phyloP scores from a whole-genome alignment of 2,113 vertebrate species.

The Scomber japonicus region DNA sequence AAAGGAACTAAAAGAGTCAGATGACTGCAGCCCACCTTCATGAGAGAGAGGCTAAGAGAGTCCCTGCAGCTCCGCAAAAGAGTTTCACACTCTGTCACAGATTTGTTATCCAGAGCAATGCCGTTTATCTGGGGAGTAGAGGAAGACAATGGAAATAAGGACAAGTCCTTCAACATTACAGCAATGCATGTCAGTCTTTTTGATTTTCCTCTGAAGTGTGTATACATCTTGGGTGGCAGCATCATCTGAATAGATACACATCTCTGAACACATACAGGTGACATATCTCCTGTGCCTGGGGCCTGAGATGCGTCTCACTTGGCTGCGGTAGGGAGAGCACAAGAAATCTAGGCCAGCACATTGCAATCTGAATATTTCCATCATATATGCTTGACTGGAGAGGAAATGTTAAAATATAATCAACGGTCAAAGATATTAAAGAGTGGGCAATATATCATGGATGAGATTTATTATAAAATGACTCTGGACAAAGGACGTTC shows the following conservation, averaged over 20 bases:
- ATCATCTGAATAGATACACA: conserved; percentile 27
- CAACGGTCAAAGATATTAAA: conserved; percentile 25
- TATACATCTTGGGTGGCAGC: not conserved
- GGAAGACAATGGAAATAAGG: conserved; percentile 56
- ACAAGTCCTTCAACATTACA: conserved; percentile 47
- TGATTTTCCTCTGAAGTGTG: conserved; percentile 12
- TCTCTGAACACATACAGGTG: conserved; percentile 48
- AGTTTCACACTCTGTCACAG: conserved; percentile 96
- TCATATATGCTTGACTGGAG: conserved; percentile 31
- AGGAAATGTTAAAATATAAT: conserved; percentile 16
- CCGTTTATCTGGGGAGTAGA: conserved; percentile 92
- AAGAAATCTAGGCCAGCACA: conserved; percentile 69
- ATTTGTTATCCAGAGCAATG: conserved; percentile 97
- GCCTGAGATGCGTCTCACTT: conserved; percentile 12
- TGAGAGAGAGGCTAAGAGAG: conserved; percentile 92
- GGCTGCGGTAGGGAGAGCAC: conserved; percentile 7
- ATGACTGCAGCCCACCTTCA: conserved; percentile 90
- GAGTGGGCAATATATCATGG: conserved; percentile 4
- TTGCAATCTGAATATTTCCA: conserved; percentile 55
- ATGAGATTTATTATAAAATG: conserved; percentile 34
- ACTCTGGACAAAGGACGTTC: conserved; percentile 18
- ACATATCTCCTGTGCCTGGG: conserved; percentile 24
- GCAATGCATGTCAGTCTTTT: conserved; percentile 12
- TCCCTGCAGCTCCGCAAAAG: conserved; percentile 93
- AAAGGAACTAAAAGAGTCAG: conserved; percentile 28